A percentile compares a stretch with the other conserved stretches of the same genome.
Evolutionary conservation across 2,888 invertebrate genomes (phyloP).

Genomic region (Alviniconcha strummeri): DNA sequence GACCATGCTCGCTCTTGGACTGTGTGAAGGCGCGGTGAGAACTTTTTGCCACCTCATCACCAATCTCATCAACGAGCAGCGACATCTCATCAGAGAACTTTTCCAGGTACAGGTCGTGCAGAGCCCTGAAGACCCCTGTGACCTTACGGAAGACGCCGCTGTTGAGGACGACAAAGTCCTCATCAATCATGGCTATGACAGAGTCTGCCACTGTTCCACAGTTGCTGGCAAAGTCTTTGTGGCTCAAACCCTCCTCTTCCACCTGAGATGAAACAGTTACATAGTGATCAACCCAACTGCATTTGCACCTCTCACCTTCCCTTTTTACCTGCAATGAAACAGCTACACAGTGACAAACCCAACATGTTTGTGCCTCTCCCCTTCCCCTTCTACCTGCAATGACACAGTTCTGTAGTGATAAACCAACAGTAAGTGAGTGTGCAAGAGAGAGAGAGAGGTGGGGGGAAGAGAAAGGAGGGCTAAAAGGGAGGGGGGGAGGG

Average conservation of each 20-base stretch:
- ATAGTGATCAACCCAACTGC: too few species aligned
- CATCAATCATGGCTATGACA: constrained; percentile 67
- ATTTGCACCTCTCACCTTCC: too few species aligned
- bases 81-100: constrained; percentile 68
- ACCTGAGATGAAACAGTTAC: constrained; percentile 4
- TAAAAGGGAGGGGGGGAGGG: too few species aligned
- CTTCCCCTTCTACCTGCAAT: too few species aligned
- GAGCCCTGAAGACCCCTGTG: constrained; percentile 50
- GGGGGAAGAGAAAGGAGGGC: too few species aligned
- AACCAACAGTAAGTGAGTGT: too few species aligned
- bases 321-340: neutral
- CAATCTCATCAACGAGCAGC: constrained; percentile 62
- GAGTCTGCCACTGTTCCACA: constrained; percentile 54
- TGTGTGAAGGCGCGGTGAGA: constrained; percentile 36
- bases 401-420: too few species aligned
- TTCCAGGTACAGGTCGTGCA: constrained; percentile 68
- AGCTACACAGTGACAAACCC: neutral
- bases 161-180: constrained; percentile 66
- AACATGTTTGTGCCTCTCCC: constrained; percentile 18
- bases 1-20: constrained; percentile 50
- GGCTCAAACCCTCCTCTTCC: constrained; percentile 53
- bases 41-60: constrained; percentile 59
- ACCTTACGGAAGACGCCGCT: constrained; percentile 65
- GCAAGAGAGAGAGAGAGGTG: too few species aligned
- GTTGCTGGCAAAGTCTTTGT: constrained; percentile 57